These are phyloP conservation scores for Caerostris extrusa DNA, from an alignment of 1,140 invertebrate genomes.

Conservation along the genomic window DNA sequence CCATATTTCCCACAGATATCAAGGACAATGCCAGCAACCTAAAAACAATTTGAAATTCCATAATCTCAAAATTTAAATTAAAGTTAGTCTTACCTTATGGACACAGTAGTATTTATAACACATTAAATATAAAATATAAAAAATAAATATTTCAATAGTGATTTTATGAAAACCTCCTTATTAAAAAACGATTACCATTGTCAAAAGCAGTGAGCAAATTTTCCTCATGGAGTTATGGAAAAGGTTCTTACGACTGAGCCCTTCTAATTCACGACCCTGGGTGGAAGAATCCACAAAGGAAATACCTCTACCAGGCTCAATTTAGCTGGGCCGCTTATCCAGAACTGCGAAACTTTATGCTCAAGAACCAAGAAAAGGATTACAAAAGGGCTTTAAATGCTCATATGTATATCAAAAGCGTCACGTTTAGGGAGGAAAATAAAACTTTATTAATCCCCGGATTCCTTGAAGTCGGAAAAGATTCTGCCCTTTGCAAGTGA, in stretches of 20 bases:
- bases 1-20: no score
- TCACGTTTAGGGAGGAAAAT: neutral
- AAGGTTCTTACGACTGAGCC: neutral
- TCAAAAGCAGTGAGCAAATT: neutral
- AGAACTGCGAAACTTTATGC: neutral
- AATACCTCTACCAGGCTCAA: neutral
- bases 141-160: no score
- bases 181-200: neutral
- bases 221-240: neutral
- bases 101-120: no score
- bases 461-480: neutral
- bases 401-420: conserved; percentile 18
- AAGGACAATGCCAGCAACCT: no score
- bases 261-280: no score
- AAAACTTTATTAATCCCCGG: conserved; percentile 30
- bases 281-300: neutral
- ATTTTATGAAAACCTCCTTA: neutral
- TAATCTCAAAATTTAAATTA: no score
- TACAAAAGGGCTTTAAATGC: neutral
- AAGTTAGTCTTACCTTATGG: no score
- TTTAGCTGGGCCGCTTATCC: neutral
- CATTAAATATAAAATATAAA: no score
- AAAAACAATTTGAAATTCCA: no score
- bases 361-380: conserved; percentile 10
- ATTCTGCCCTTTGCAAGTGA: neutral